Percentiles rank a stretch among this genome's conserved stretches.
Evolutionary conservation across 2,113 vertebrate genomes (phyloP).

Genomic region (Stercorarius parasiticus): DNA sequence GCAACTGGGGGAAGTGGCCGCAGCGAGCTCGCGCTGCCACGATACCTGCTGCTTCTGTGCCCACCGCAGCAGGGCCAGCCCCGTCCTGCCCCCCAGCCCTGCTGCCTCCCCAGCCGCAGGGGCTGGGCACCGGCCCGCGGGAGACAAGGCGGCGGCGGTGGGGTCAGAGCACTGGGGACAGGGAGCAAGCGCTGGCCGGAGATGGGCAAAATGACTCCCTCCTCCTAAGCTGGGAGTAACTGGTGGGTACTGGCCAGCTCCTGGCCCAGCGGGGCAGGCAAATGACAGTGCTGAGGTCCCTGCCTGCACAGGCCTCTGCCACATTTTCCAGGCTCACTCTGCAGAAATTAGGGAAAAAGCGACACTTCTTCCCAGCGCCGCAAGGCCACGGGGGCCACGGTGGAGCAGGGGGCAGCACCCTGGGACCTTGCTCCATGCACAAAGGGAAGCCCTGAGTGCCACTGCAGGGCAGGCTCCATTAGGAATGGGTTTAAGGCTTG

Average conservation of each 20-base stretch:
- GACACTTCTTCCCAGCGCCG: rapidly evolving
- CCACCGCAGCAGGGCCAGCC: not conserved
- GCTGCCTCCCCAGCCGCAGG: not conserved
- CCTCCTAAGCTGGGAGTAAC: not conserved
- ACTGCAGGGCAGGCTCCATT: not conserved
- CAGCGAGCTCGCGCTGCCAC: not conserved
- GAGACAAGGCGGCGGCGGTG: not conserved
- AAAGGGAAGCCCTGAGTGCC: rapidly evolving
- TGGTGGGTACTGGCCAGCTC: not conserved
- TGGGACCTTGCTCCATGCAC: not conserved
- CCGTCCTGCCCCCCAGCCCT: not conserved
- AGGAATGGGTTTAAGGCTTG: constrained; percentile 39
- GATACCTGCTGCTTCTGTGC: not conserved
- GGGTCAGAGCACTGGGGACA: not conserved
- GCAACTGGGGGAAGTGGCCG: rapidly evolving
- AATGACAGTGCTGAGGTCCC: not conserved
- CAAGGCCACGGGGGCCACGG: not conserved
- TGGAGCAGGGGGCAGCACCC: not conserved
- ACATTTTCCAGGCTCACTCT: rapidly evolving
- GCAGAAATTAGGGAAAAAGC: not conserved
- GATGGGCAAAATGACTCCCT: not conserved
- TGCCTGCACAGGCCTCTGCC: not conserved
- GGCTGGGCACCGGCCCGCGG: not conserved
- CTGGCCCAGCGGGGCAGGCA: not conserved
- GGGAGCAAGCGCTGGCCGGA: not conserved